Percentiles rank a stretch among this genome's conserved stretches.
These are phyloP conservation scores for Calameuta idolon DNA, from an alignment of 2,888 invertebrate species.

Conservation along the genomic window DNA sequence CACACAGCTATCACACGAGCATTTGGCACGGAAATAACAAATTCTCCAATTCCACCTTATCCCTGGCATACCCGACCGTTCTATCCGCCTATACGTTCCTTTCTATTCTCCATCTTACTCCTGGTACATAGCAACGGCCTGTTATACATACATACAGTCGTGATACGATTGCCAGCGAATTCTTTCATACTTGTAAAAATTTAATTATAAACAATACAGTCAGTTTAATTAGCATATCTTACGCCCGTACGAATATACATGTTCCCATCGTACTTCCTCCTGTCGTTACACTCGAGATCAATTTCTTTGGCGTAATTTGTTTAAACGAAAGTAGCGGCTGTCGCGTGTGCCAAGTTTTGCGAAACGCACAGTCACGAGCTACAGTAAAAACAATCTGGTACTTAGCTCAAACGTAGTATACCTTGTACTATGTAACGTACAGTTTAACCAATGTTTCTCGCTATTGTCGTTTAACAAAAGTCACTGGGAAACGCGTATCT, in stretches of 20 bases:
- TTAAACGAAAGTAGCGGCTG: not conserved
- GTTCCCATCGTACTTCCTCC: not conserved
- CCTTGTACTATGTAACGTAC: not conserved
- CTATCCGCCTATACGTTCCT: not conserved
- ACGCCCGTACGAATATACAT: not conserved
- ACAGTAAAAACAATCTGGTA: not conserved
- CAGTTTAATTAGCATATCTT: not conserved
- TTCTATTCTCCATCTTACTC: not conserved
- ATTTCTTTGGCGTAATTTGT: not conserved
- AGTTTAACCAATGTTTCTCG: not conserved
- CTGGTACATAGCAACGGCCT: not conserved
- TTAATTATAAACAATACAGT: not conserved
- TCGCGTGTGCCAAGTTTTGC: not conserved
- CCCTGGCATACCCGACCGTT: not conserved
- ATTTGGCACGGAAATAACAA: not conserved
- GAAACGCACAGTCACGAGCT: not conserved
- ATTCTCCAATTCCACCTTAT: not conserved
- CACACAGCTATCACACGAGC: not conserved
- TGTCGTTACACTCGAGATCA: not conserved
- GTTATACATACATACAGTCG: not conserved
- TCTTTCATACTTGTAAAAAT: not conserved
- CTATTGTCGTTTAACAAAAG: constrained; percentile 9
- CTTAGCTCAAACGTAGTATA: not conserved
- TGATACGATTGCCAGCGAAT: not conserved
- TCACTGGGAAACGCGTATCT: constrained; percentile 6